Conservation (phyloP, 2,888 invertebrate genomes). For the Caenorhabditis auriculariae region DNA sequence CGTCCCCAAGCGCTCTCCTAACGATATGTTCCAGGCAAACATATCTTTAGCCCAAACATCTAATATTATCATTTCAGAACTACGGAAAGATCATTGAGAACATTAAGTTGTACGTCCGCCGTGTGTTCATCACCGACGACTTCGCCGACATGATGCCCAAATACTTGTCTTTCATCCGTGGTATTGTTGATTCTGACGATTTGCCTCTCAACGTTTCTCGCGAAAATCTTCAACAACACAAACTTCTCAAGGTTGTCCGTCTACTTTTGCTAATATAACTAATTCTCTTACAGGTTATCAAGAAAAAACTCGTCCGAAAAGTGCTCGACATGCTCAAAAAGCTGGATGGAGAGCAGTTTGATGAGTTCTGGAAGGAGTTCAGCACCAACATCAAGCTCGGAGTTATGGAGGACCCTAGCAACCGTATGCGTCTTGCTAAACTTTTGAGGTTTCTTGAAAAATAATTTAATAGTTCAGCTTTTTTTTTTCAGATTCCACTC, state of each 20-base stretch:
- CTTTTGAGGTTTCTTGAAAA: conserved; percentile 74
- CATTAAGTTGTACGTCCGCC: conserved; percentile 81
- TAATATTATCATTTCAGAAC: conserved; percentile 19
- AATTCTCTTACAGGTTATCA: conserved; percentile 82
- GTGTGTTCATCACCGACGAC: conserved; percentile 99
- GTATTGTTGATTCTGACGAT: conserved; percentile 98
- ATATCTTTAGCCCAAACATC: not conserved
- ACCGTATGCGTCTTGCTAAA: conserved; percentile 91
- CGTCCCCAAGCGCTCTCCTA: conserved; percentile 85
- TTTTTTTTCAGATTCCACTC: conserved; percentile 38
- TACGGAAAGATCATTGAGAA: conserved; percentile 55
- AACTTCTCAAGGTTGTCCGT: conserved; percentile 90
- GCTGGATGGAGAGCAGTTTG: conserved; percentile 83
- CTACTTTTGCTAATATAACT: too few species aligned
- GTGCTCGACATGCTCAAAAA: conserved; percentile 81
- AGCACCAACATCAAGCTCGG: conserved; percentile 96
- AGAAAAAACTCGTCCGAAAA: conserved; percentile 96
- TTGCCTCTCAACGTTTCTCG: conserved; percentile 95
- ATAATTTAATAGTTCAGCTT: not conserved
- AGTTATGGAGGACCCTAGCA: conserved; percentile 94
- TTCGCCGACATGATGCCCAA: conserved; percentile 99
- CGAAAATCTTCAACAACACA: conserved; percentile 97
- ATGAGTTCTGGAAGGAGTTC: conserved; percentile 97
- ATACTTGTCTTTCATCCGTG: conserved; percentile 89
- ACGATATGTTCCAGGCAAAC: conserved; percentile 82